Percentiles rank a stretch among this genome's conserved stretches.
Evolutionary conservation across 2,888 invertebrate species (phyloP).

Genomic region (Drosophila ustulata): DNA sequence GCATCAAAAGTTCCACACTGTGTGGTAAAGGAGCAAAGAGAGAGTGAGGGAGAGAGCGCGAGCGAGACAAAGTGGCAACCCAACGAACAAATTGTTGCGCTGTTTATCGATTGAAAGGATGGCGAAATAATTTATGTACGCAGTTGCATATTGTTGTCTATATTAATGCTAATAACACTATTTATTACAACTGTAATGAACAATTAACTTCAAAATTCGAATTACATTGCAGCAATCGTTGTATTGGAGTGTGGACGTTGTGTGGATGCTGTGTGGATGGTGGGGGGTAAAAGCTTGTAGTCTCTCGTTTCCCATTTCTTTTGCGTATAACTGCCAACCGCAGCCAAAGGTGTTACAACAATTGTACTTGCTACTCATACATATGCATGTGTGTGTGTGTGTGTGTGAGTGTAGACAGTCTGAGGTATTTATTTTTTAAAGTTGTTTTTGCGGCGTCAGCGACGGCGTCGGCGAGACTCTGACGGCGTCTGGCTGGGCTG

Average conservation of each 20-base stretch:
- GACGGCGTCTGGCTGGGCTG: constrained; percentile 37
- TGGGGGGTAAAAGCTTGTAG: background rate
- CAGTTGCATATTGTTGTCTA: background rate
- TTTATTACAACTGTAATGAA: background rate
- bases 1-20: constrained; percentile 6
- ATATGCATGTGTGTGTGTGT: background rate
- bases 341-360: constrained; percentile 47
- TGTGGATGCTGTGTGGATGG: background rate
- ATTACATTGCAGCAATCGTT: constrained; percentile 48
- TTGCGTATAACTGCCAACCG: constrained; percentile 24
- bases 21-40: background rate
- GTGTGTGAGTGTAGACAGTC: constrained; percentile 28
- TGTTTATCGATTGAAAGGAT: background rate
- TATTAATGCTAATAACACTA: background rate
- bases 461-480: constrained; percentile 69
- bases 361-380: constrained; percentile 28
- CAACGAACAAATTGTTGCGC: constrained; percentile 14
- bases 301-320: constrained; percentile 22
- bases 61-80: background rate
- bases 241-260: background rate
- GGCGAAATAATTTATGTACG: background rate
- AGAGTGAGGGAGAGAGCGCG: background rate
- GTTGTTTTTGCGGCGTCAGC: constrained; percentile 57
- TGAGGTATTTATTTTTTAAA: constrained; percentile 29
- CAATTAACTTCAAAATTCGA: constrained; percentile 5